phyloP scores from a whole-genome alignment of 2,113 vertebrate genomes.

The Mobula hypostoma region DNA sequence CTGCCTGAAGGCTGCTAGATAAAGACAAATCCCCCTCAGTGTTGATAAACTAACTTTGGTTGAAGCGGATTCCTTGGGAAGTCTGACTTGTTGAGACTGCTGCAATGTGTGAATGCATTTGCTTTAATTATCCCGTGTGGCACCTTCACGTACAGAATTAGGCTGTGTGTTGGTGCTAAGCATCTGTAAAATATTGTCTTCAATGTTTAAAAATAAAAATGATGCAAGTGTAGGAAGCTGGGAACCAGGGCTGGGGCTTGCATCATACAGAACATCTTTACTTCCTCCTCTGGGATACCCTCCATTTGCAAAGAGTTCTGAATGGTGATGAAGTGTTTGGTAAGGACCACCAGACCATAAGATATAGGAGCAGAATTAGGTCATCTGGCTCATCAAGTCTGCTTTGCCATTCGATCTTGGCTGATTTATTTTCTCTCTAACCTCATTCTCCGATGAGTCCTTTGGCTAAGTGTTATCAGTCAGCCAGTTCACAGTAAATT shows the following conservation, averaged over 20 bases:
- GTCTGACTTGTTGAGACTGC: conserved; percentile 8
- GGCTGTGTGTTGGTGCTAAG: neutral
- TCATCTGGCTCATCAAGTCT: no score
- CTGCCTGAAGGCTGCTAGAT: neutral
- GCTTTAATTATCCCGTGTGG: conserved; percentile 23
- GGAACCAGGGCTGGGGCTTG: neutral
- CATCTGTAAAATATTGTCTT: neutral
- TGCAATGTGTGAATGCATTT: conserved; percentile 5
- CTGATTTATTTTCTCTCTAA: no score
- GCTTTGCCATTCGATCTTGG: no score
- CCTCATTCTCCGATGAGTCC: neutral
- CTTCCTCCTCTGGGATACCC: neutral
- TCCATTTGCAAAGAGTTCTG: neutral
- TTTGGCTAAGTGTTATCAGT: neutral
- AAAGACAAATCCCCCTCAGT: neutral
- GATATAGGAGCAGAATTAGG: no score
- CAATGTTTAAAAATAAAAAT: conserved; percentile 25
- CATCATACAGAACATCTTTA: neutral
- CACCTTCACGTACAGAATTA: conserved; percentile 28
- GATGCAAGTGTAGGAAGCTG: neutral
- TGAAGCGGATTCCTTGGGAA: neutral
- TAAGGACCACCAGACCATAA: no score
- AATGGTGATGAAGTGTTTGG: neutral
- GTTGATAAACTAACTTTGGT: neutral
- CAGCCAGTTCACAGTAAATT: neutral